These are phyloP conservation scores for Callyntrura sp. DNA, from an alignment of 2,888 invertebrate genomes.

Conservation along the genomic window DNA sequence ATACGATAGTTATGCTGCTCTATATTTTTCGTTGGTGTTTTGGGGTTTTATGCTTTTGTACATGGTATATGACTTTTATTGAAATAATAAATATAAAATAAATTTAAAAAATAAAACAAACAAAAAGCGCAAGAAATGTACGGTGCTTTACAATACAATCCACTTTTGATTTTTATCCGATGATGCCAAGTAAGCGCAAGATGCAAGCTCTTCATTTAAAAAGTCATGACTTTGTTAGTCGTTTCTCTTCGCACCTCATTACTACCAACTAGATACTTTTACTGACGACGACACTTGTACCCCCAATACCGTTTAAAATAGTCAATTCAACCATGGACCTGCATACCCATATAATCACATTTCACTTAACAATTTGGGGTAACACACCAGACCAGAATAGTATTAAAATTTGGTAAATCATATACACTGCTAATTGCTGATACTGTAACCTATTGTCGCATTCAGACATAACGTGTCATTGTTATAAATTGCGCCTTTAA, in stretches of 20 bases:
- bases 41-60: conserved; percentile 58
- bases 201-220: background rate
- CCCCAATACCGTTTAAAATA: background rate
- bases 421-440: conserved; percentile 54
- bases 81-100: no score
- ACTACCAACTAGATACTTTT: background rate
- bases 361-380: background rate
- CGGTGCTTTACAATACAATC: background rate
- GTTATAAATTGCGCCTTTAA: background rate
- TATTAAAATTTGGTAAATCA: background rate
- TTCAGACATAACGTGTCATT: background rate
- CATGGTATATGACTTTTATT: background rate
- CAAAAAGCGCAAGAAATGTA: conserved; percentile 36
- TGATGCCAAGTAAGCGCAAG: background rate
- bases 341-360: background rate
- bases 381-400: background rate
- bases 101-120: conserved; percentile 15
- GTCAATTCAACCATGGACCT: background rate
- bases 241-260: background rate
- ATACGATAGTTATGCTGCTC: background rate
- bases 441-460: conserved; percentile 50
- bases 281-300: no score
- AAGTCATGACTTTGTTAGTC: background rate
- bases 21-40: conserved; percentile 50
- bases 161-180: conserved; percentile 3